Percentiles rank a stretch among this genome's conserved stretches.
These are phyloP conservation scores for Geotrypetes seraphini DNA, from an alignment of 2,797 vertebrate species.

Conservation along the genomic window DNA sequence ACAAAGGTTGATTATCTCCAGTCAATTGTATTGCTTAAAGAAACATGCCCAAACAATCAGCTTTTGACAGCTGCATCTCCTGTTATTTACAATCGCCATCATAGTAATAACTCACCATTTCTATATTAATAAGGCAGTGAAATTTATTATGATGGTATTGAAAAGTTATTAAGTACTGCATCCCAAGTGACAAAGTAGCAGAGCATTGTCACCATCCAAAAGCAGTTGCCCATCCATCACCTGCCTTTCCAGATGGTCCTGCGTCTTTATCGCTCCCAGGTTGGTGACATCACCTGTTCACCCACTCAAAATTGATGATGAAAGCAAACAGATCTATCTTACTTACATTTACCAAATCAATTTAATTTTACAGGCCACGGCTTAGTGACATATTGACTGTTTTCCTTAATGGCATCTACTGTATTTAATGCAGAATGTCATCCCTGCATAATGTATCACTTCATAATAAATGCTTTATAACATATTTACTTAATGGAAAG, in stretches of 20 bases:
- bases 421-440: conserved; percentile 97
- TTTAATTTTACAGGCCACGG: conserved; percentile 93
- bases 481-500: conserved; percentile 97
- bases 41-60: conserved; percentile 66
- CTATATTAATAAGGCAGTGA: conserved; percentile 90
- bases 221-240: conserved; percentile 80
- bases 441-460: conserved; percentile 93
- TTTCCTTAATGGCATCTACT: conserved; percentile 89
- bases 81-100: conserved; percentile 86
- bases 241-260: conserved; percentile 80
- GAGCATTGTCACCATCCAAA: conserved; percentile 76
- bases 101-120: conserved; percentile 87
- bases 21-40: conserved; percentile 61
- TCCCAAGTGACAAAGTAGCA: conserved; percentile 86
- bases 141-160: conserved; percentile 93
- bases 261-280: conserved; percentile 88
- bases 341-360: conserved; percentile 98
- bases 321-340: conserved; percentile 99
- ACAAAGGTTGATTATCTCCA: conserved; percentile 55
- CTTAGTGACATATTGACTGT: conserved; percentile 98
- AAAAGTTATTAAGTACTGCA: conserved; percentile 82
- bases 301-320: conserved; percentile 92
- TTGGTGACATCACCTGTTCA: conserved; percentile 94
- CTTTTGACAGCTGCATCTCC: conserved; percentile 60
- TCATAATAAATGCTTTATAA: conserved; percentile 96